Conservation (phyloP, 2,113 vertebrate species). For the Cyphomyrus plagiostoma region DNA sequence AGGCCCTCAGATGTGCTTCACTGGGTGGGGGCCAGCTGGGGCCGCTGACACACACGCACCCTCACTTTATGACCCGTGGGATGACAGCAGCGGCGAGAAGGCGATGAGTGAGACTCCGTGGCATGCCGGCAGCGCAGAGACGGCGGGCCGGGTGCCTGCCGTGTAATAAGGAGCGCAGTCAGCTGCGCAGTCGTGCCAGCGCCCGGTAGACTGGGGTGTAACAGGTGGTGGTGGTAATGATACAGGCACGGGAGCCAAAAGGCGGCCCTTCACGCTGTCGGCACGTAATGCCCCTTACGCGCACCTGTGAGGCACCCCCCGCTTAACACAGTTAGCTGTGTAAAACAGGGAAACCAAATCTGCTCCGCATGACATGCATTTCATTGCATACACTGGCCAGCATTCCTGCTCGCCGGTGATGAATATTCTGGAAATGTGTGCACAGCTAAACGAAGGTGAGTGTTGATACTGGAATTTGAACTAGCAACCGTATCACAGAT, state of each 20-base stretch:
- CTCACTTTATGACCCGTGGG: neutral
- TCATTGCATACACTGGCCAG: neutral
- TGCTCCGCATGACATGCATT: neutral
- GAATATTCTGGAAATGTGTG: neutral
- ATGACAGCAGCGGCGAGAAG: neutral
- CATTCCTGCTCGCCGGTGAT: neutral
- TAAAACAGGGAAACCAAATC: neutral
- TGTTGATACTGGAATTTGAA: neutral
- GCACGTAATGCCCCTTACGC: neutral
- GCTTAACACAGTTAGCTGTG: neutral
- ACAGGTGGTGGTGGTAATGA: slow-evolving; percentile 17
- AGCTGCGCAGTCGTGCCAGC: neutral
- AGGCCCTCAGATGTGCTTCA: neutral
- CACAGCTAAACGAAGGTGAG: neutral
- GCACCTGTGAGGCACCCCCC: neutral
- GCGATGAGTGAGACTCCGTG: neutral
- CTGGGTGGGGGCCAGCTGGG: neutral
- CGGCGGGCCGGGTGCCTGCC: neutral
- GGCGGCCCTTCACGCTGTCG: neutral
- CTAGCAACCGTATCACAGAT: neutral
- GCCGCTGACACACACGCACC: neutral
- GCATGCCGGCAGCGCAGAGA: neutral
- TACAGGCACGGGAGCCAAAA: neutral
- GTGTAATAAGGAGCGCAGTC: neutral
- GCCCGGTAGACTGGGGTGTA: neutral